Evolutionary conservation across 2,113 vertebrate species (phyloP), one percentile per base, ranked within the genome.

Genomic region (Zosterops borbonicus): DNA sequence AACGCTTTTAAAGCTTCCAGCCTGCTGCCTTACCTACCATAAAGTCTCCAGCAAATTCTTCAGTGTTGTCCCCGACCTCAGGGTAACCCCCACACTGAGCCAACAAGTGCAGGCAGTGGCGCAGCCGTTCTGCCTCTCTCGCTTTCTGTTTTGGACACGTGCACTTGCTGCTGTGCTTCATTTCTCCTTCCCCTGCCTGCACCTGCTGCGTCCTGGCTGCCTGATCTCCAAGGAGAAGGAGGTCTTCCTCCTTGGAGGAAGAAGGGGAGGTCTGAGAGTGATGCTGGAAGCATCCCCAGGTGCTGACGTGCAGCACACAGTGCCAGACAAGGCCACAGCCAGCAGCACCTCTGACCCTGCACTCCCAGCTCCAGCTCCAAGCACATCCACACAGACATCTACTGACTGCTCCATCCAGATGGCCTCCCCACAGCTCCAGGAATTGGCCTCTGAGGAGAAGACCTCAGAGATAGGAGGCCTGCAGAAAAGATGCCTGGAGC

Each of bases 251-350:
- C 39, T 39, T 39, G 39, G 14, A 41, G 39, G 29, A 70, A 35
- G 37, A 42, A 71, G 41, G 14, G 35, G 24, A 78, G 65, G 42
- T 37, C 52, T 68, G 71, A 33, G 46, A 85, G 52, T 0, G 0
- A 86, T 44, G 69, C 82, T 74, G 65, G 56, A 63, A 83, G 50
- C 42, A 87, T 1, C 58, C 33, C 33, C 0, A 1, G 75, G 91
- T 0, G 0, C 70, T 73, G 80, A 62, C 29, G 71, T 0, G 0
- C 56, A 27, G 47, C 13, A 4, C 59, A 5, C 1, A 3, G 55
- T 1, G 6, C 42, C 42, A 52, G 62, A 35, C 37, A 24, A 5
- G 0, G 4, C 12, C 20, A 3, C 1, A 3, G 89, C 93, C 64
- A 77, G 2, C 21, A 28, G 81, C 31, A 8, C 18, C 71, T 60